A percentile compares a stretch with the other conserved stretches of the same genome.
Evolutionary conservation across 2,888 invertebrate genomes (phyloP).

Genomic region (Celastrina argiolus): DNA sequence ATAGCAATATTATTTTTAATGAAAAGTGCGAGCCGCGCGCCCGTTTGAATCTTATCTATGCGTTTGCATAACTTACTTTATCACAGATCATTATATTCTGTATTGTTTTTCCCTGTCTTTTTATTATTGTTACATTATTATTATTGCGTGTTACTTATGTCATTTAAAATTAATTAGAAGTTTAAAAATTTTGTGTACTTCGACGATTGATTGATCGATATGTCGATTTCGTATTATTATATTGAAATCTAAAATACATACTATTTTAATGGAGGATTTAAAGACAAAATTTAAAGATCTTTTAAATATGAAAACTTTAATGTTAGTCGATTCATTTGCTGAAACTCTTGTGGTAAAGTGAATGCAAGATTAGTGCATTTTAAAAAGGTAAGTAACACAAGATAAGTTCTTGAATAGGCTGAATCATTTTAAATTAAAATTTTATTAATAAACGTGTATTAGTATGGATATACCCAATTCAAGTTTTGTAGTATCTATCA

Average conservation of each 20-base stretch:
- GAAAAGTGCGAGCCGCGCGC: neutral
- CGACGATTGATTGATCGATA: too few species aligned
- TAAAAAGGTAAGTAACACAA: neutral
- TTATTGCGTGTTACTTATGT: neutral
- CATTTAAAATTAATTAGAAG: too few species aligned
- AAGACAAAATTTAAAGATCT: too few species aligned
- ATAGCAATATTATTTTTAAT: neutral
- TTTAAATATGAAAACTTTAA: neutral
- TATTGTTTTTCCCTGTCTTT: neutral
- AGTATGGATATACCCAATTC: too few species aligned
- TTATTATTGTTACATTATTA: neutral
- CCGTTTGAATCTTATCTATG: neutral
- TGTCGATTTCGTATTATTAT: too few species aligned
- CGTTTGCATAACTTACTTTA: neutral
- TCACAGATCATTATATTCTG: neutral
- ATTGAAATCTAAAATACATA: too few species aligned
- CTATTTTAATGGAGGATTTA: too few species aligned
- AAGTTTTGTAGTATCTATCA: too few species aligned
- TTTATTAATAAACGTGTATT: too few species aligned
- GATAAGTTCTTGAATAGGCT: too few species aligned
- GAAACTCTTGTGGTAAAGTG: neutral
- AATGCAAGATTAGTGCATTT: neutral
- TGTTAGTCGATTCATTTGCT: neutral
- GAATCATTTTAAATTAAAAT: too few species aligned
- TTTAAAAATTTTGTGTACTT: too few species aligned